These are phyloP conservation scores for Lanistes nyassanus DNA, from an alignment of 1,140 invertebrate genomes.

Conservation along the genomic window DNA sequence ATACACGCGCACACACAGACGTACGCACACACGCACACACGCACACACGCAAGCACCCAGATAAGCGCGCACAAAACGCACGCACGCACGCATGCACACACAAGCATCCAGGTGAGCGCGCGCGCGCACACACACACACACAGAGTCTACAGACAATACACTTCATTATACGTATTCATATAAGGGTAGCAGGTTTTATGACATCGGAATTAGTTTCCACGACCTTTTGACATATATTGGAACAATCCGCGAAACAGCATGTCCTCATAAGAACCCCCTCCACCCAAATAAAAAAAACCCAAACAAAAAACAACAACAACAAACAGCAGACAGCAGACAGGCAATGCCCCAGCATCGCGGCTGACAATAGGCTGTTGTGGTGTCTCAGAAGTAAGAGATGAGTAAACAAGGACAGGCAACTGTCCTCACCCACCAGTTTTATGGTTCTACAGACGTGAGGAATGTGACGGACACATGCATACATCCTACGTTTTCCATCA, in stretches of 20 bases:
- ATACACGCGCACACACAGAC: neutral
- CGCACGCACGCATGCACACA: slow-evolving; percentile 13
- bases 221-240: neutral
- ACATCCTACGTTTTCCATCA: too few relatives aligned
- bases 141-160: neutral
- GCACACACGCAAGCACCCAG: slow-evolving; percentile 2
- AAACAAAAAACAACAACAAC: neutral
- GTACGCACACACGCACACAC: slow-evolving; percentile 7
- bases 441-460: too few relatives aligned
- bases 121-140: slow-evolving; percentile 9
- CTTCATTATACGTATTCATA: neutral
- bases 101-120: neutral
- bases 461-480: too few relatives aligned
- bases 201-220: neutral
- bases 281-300: neutral
- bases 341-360: too few relatives aligned
- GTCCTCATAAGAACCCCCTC: neutral
- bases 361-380: too few relatives aligned
- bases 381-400: too few relatives aligned
- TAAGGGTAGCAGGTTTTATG: neutral
- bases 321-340: too few relatives aligned
- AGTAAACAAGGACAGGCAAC: too few relatives aligned
- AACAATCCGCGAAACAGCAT: neutral
- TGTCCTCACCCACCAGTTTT: too few relatives aligned
- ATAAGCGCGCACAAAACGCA: slow-evolving; percentile 1